These are phyloP conservation scores for Sarcophaga rosellei DNA, from an alignment of 2,888 invertebrate genomes.

Conservation along the genomic window DNA sequence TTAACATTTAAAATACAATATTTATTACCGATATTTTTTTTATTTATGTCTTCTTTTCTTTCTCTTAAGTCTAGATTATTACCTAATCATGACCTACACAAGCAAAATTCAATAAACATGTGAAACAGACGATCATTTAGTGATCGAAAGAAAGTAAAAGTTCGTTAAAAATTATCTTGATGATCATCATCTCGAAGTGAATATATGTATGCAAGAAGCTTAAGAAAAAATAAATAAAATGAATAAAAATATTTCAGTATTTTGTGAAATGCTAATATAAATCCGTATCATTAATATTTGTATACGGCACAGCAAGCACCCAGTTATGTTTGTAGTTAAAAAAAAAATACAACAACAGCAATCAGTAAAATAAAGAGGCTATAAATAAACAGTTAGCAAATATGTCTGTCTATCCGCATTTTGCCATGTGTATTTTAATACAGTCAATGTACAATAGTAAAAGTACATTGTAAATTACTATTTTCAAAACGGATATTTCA, in stretches of 20 bases:
- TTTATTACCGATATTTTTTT: slow-evolving; percentile 15
- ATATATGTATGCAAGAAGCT: neutral
- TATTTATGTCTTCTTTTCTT: slow-evolving; percentile 1
- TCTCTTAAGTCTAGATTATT: slow-evolving; percentile 46
- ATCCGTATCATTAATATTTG: neutral
- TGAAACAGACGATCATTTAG: slow-evolving; percentile 18
- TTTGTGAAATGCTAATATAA: slow-evolving; percentile 50
- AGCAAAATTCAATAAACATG: slow-evolving; percentile 3
- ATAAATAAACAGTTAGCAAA: slow-evolving; percentile 20
- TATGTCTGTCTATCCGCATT: neutral
- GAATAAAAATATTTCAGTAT: slow-evolving; percentile 17
- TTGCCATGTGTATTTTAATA: too few relatives aligned
- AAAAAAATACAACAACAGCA: neutral
- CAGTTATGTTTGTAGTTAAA: neutral
- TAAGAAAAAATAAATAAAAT: neutral
- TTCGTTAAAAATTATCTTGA: slow-evolving; percentile 30
- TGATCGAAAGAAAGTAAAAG: slow-evolving; percentile 62
- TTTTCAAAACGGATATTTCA: too few relatives aligned
- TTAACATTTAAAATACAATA: slow-evolving; percentile 35
- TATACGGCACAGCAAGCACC: neutral
- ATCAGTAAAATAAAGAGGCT: slow-evolving; percentile 17
- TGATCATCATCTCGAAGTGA: slow-evolving; percentile 19
- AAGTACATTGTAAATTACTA: too few relatives aligned
- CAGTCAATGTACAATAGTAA: too few relatives aligned
- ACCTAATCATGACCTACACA: slow-evolving; percentile 62